Evolutionary conservation across 2,797 vertebrate genomes (phyloP), one percentile per base, ranked within the genome.

Genomic region (Chloroceryle inda): DNA sequence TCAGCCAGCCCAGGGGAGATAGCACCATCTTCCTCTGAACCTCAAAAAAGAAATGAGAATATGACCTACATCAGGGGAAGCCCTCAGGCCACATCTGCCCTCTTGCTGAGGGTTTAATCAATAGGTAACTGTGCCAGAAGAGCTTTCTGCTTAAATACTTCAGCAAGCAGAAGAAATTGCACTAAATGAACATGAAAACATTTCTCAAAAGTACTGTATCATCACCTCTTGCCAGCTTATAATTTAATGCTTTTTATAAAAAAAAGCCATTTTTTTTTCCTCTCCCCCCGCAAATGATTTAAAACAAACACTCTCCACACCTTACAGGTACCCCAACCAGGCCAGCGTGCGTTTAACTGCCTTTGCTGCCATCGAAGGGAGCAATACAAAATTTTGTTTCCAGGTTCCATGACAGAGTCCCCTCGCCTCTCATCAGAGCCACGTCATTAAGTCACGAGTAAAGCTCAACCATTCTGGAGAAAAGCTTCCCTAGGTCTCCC

Each of bases 181-280:
- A 91, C 78, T 94, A 89, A 92, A 72, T 38, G 53, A 77, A 50
- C 68, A 50, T 53, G 55, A 84, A 92, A 96, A 82, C 78, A 59
- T 52, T 92, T 92, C 91, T 79, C 75, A 89, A 89, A 88, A 85
- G 80, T 96, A 94, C 95, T 80, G 18, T 90, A 90, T 83, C 75
- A 69, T 83, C 75, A 67, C 61, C 61, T 85, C 87, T 71, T 78
- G n/a, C 53, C 44, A 94, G 74, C 69, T 92, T 92, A 82, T 84
- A 94, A 94, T 77, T 94, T 67, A 84, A 93, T 93, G 59, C 88
- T 96, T 88, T 91, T 94, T 53, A 88, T 96, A 88, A 91, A 85
- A 91, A 76, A 76, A 31, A 22, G 9, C 7, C 17, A 31, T 64
- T 80, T 92, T 82, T 82, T 45, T 45, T 45, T 45, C 10, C 21